Percentiles rank a stretch among this genome's conserved stretches.
Evolutionary conservation across 2,888 invertebrate species (phyloP).

Genomic region (Cephus spinipes): DNA sequence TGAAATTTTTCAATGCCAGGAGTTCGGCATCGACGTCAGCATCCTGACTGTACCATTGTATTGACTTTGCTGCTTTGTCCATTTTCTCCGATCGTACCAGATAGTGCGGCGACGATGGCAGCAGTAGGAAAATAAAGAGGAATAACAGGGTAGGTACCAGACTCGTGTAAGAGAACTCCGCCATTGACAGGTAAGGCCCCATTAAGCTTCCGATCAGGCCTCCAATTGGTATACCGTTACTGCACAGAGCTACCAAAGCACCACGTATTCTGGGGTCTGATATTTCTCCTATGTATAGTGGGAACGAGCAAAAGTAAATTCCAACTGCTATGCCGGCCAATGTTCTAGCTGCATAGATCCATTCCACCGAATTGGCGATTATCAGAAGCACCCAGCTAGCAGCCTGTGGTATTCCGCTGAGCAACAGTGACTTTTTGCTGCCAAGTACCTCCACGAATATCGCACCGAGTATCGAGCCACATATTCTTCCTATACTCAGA

Average conservation of each 20-base stretch:
- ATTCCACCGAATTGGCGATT: constrained; percentile 35
- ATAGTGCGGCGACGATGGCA: constrained; percentile 57
- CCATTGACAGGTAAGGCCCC: constrained; percentile 50
- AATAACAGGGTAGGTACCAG: constrained; percentile 42
- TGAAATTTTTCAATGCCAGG: constrained; percentile 41
- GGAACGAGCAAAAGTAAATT: constrained; percentile 47
- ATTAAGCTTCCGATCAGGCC: constrained; percentile 51
- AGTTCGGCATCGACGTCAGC: constrained; percentile 45
- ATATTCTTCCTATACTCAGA: constrained; percentile 45
- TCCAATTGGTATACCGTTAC: constrained; percentile 51
- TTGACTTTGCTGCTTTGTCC: constrained; percentile 43
- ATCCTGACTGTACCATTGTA: constrained; percentile 50
- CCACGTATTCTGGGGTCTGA: constrained; percentile 54
- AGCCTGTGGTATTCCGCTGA: constrained; percentile 37
- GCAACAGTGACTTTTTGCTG: constrained; percentile 43
- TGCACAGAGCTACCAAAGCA: constrained; percentile 46
- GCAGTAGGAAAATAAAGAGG: constrained; percentile 39
- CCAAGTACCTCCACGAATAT: constrained; percentile 41
- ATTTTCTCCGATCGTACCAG: constrained; percentile 34
- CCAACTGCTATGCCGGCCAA: constrained; percentile 46
- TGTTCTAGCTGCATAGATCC: constrained; percentile 42
- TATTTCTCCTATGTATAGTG: constrained; percentile 53
- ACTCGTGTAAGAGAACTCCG: constrained; percentile 46
- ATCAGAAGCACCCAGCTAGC: constrained; percentile 44
- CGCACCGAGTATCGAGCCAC: constrained; percentile 45